Evolutionary conservation across 2,888 invertebrate species (phyloP).

Genomic region (Deilephila elpenor): DNA sequence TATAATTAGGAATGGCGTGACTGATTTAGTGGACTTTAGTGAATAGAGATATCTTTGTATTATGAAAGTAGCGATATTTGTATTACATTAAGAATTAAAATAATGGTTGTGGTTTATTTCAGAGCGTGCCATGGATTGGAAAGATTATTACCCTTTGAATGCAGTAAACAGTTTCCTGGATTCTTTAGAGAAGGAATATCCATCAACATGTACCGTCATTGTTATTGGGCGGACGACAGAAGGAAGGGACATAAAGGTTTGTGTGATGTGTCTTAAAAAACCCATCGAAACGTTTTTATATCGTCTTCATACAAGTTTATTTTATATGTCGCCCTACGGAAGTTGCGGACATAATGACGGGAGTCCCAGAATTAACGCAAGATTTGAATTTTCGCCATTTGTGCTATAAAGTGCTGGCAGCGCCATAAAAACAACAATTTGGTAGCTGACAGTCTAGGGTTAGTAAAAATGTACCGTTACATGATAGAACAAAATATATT

Average conservation of each 20-base stretch:
- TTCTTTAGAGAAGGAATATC: slow-evolving; percentile 88
- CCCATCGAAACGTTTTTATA: too few species aligned
- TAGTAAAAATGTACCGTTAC: too few species aligned
- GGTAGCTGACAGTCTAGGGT: too few species aligned
- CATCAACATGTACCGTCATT: slow-evolving; percentile 88
- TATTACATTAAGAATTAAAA: background rate
- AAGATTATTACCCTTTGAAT: slow-evolving; percentile 88
- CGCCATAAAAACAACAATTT: too few species aligned
- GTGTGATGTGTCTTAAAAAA: slow-evolving; percentile 28
- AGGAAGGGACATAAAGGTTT: slow-evolving; percentile 89
- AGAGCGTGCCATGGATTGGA: slow-evolving; percentile 87
- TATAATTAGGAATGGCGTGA: too few species aligned
- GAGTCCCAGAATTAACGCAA: too few species aligned
- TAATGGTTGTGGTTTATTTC: slow-evolving; percentile 40
- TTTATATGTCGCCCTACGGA: background rate
- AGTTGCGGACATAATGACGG: too few species aligned
- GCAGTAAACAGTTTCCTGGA: slow-evolving; percentile 90
- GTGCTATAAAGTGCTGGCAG: too few species aligned
- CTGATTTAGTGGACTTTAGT: too few species aligned
- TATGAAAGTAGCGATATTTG: background rate
- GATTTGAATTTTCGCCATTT: too few species aligned
- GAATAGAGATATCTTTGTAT: too few species aligned
- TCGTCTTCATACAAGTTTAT: background rate
- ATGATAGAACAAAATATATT: too few species aligned
- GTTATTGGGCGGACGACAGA: slow-evolving; percentile 90